Conservation (phyloP, 2,888 invertebrate species). For the Coenonympha arcania region DNA sequence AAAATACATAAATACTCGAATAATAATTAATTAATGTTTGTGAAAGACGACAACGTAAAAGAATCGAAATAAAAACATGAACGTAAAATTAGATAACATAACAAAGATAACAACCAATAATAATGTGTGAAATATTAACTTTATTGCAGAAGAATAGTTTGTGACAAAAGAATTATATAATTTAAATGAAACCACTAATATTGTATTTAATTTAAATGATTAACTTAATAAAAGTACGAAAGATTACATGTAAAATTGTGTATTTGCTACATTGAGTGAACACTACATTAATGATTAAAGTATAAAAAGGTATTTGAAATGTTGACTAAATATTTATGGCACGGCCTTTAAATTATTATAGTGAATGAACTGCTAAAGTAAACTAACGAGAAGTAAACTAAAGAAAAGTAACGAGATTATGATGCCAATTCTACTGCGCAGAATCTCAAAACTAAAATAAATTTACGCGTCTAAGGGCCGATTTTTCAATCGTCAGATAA, state of each 20-base stretch:
- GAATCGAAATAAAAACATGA: conserved; percentile 41
- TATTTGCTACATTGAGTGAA: conserved; percentile 21
- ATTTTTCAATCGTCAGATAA: no score
- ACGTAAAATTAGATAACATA: conserved; percentile 71
- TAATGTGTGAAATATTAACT: conserved; percentile 33
- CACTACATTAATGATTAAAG: conserved; percentile 25
- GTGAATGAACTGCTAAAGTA: conserved; percentile 16
- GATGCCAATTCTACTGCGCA: no score
- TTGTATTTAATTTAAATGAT: neutral
- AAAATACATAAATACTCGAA: conserved; percentile 65
- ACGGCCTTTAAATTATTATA: conserved; percentile 38
- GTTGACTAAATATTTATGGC: conserved; percentile 43
- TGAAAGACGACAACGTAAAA: conserved; percentile 47
- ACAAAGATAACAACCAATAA: conserved; percentile 68
- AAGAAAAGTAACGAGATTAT: conserved; percentile 18
- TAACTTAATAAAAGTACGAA: conserved; percentile 10
- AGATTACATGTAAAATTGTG: conserved; percentile 8
- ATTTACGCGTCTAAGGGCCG: no score
- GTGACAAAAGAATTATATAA: conserved; percentile 7
- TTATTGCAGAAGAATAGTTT: conserved; percentile 15
- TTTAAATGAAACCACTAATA: conserved; percentile 3
- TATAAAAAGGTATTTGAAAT: conserved; percentile 30
- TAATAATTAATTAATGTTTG: conserved; percentile 45
- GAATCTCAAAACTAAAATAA: no score
- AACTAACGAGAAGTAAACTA: no score